Evolutionary conservation across 2,888 invertebrate species (phyloP).

Genomic region (Acronicta leporina): DNA sequence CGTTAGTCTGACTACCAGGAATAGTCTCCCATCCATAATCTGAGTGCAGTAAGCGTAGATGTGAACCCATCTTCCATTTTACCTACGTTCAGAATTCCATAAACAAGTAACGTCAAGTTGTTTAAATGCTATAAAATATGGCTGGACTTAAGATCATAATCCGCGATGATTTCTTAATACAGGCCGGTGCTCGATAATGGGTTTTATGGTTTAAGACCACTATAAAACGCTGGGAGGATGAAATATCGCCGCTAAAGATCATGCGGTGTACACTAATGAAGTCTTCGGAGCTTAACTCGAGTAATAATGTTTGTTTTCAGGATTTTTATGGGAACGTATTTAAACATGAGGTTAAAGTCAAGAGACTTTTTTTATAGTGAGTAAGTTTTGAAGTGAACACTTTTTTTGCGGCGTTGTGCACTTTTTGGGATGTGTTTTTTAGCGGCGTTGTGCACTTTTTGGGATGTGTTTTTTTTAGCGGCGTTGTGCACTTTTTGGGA

Average conservation of each 20-base stretch:
- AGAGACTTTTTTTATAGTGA: too few relatives aligned
- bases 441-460: too few relatives aligned
- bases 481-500: too few relatives aligned
- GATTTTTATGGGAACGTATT: constrained; percentile 20
- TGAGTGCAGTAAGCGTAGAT: too few relatives aligned
- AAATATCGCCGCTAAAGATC: constrained; percentile 31
- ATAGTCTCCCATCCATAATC: too few relatives aligned
- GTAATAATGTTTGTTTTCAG: constrained; percentile 15
- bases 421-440: too few relatives aligned
- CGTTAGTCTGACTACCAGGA: too few relatives aligned
- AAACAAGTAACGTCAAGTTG: constrained; percentile 14
- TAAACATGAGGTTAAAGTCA: too few relatives aligned
- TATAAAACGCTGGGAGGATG: constrained; percentile 33
- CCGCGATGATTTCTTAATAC: constrained; percentile 53
- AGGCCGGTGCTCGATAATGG: constrained; percentile 28
- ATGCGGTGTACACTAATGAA: constrained; percentile 45
- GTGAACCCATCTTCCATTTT: background rate
- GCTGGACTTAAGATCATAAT: constrained; percentile 44
- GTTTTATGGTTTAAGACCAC: constrained; percentile 37
- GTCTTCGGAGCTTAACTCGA: constrained; percentile 16
- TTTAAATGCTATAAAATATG: constrained; percentile 33
- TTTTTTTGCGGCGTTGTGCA: too few relatives aligned
- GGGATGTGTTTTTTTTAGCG: too few relatives aligned
- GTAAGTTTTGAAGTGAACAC: too few relatives aligned
- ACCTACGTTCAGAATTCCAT: constrained; percentile 21